Evolutionary conservation across 2,797 vertebrate genomes (phyloP), one percentile per base, ranked within the genome.

Genomic region (Anabas testudineus): DNA sequence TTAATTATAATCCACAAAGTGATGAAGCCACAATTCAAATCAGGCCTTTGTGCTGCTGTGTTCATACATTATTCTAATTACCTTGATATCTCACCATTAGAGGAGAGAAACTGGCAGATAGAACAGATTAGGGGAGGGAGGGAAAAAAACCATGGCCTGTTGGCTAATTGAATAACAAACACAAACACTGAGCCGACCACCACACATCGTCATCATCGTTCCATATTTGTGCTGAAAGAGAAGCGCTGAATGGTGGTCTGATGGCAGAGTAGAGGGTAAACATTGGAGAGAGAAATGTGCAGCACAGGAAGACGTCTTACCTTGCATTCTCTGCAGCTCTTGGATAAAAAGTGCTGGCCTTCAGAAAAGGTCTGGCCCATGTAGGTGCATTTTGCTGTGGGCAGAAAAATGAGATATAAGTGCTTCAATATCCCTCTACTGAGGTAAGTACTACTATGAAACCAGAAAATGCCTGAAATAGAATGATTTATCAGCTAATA

Each of bases 291-390:
- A 43, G 24, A 41, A 62, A 2, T 16, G n/a, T 7, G 7, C 15
- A 71, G 48, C 9, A n/a, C 0, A 34, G 57, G 10, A 51, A 57
- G 16, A 34, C 16, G 39, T 19, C 88, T 95, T 94, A 98, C 97
- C 93, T 93, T 95, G 89, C 97, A 98, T 93, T 98, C 96, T 85
- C 91, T 95, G 92, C 97, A 98, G 92, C 90, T 95, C 87, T 92
- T 93, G 60, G 95, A 95, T 85, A 98, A 90, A 53, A 97, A 85
- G 28, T 91, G 91, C 60, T 97, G 96, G 72, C 97, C 96, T 89
- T 99, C 96, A 41, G 95, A 93, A 45, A 97, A 94, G 5, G 93
- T 94, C 86, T 93, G 95, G 39, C 95, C 96, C 93, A 95, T 93
- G 83, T 95, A 97, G 85, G 92, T 94, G 54, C 97, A 99, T 84